Evolutionary conservation across 2,888 invertebrate genomes (phyloP).

Genomic region (Xylocampa areola): DNA sequence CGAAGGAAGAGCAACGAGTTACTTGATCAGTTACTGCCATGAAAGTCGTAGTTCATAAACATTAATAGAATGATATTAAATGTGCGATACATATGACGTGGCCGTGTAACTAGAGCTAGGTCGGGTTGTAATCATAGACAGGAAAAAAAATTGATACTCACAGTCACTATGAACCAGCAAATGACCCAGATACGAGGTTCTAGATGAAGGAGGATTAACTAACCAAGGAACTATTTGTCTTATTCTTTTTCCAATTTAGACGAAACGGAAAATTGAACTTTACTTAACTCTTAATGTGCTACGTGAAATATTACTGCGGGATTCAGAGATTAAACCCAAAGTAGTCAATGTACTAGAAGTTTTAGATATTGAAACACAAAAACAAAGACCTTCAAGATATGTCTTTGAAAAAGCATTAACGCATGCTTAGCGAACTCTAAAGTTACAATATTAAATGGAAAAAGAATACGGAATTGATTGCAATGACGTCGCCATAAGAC

Average conservation of each 20-base stretch:
- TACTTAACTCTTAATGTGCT: not conserved
- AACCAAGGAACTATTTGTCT: constrained; percentile 38
- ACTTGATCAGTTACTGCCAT: constrained; percentile 25
- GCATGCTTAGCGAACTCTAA: too few relatives aligned
- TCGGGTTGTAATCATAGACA: constrained; percentile 73
- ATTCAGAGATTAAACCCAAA: not conserved
- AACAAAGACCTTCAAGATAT: too few relatives aligned
- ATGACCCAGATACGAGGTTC: constrained; percentile 64
- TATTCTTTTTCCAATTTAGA: constrained; percentile 33
- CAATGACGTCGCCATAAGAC: too few relatives aligned
- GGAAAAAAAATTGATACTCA: constrained; percentile 54
- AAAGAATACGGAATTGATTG: too few relatives aligned
- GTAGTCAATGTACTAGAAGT: not conserved
- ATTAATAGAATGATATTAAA: constrained; percentile 40
- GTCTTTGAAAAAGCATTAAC: too few relatives aligned
- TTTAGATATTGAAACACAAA: too few relatives aligned
- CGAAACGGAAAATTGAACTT: constrained; percentile 2
- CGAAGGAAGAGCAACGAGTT: constrained; percentile 27
- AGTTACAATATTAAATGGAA: too few relatives aligned
- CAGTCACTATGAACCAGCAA: constrained; percentile 47
- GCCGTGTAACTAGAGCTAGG: constrained; percentile 71
- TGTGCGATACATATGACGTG: constrained; percentile 39
- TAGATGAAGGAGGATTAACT: constrained; percentile 44
- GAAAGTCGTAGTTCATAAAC: constrained; percentile 33
- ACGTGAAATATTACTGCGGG: not conserved